Conservation (phyloP, 92 coral and sea anemone species). For the Bergia puertoricense region DNA sequence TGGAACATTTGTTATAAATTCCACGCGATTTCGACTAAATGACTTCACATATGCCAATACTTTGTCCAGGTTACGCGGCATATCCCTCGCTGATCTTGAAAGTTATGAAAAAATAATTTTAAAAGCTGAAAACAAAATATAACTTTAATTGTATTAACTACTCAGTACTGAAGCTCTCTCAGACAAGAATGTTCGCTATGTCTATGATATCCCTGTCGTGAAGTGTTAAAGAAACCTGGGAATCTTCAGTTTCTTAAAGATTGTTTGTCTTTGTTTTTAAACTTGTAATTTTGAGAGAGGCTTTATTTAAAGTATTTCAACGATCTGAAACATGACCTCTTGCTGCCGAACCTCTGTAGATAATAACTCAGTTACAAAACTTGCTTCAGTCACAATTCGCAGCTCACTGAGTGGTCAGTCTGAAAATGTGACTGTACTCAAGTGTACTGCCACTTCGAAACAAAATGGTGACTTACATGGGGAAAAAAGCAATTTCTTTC, state of each 20-base stretch:
- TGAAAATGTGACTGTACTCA: too few species aligned
- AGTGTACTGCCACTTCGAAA: too few species aligned
- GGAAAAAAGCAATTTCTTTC: too few species aligned
- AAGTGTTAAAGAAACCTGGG: neutral
- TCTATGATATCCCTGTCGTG: neutral
- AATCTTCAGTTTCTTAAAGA: neutral
- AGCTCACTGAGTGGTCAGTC: neutral
- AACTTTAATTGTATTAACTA: neutral
- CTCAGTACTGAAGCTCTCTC: neutral
- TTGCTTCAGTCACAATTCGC: too few species aligned
- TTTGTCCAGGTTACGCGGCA: neutral
- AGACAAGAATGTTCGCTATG: neutral
- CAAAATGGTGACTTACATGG: too few species aligned
- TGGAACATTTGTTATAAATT: too few species aligned
- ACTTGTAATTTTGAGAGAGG: neutral
- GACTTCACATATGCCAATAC: neutral
- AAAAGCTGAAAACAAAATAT: neutral
- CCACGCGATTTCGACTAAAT: neutral
- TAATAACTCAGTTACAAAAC: too few species aligned
- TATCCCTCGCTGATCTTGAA: neutral
- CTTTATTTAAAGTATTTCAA: neutral
- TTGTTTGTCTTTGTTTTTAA: neutral
- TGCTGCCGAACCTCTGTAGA: neutral
- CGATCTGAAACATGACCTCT: neutral
- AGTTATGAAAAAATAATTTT: neutral